These are phyloP conservation scores for Oenanthe oenanthe DNA, from an alignment of 2,113 vertebrate genomes.

Conservation along the genomic window DNA sequence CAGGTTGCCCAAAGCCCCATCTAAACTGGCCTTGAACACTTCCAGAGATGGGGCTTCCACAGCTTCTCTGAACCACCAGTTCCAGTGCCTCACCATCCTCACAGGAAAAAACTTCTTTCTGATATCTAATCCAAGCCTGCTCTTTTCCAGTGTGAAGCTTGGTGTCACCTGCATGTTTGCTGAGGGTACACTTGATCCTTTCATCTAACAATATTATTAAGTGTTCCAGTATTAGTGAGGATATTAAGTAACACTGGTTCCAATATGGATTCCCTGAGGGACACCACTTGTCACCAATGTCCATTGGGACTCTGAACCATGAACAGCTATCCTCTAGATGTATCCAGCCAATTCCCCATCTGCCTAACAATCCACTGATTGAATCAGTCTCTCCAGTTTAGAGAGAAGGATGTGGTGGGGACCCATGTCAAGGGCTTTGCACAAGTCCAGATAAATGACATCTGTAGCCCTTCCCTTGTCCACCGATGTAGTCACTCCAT, in stretches of 20 bases:
- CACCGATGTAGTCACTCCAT: no score
- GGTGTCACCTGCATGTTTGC: background rate
- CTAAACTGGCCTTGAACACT: background rate
- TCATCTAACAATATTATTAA: background rate
- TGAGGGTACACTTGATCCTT: background rate
- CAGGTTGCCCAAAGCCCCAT: background rate
- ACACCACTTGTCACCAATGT: background rate
- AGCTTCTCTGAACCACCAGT: no score
- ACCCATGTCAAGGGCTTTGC: rapidly evolving
- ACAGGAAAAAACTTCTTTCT: background rate
- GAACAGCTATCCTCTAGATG: background rate
- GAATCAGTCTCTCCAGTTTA: background rate
- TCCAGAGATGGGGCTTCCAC: background rate
- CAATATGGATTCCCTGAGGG: background rate
- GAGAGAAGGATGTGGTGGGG: background rate
- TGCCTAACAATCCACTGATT: rapidly evolving
- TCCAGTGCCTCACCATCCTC: background rate
- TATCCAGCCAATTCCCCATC: background rate
- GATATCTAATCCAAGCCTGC: background rate
- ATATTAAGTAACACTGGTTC: background rate
- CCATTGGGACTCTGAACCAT: background rate
- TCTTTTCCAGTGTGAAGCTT: background rate
- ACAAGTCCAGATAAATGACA: background rate
- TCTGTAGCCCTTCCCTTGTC: background rate
- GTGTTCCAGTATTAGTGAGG: background rate